These are phyloP conservation scores for Rhea pennata DNA, from an alignment of 2,113 vertebrate species.

Conservation along the genomic window DNA sequence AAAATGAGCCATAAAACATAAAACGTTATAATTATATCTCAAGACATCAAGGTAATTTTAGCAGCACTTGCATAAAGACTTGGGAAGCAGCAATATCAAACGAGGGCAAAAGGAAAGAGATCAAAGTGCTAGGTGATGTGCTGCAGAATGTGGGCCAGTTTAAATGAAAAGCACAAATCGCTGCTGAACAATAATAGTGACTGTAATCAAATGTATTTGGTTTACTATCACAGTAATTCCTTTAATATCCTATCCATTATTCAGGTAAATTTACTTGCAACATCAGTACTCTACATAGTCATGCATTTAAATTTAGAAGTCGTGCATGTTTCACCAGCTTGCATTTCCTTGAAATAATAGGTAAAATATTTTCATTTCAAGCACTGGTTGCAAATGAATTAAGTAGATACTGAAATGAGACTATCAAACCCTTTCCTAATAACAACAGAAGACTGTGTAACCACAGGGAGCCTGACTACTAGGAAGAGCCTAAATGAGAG, in stretches of 20 bases:
- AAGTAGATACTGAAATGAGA: slow-evolving; percentile 2
- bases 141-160: background rate
- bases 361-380: background rate
- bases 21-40: background rate
- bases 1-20: slow-evolving; percentile 2
- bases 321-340: background rate
- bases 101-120: background rate
- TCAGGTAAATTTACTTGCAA: background rate
- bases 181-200: background rate
- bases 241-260: background rate
- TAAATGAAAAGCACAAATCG: background rate
- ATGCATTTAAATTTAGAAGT: slow-evolving; percentile 9
- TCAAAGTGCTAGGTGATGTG: background rate
- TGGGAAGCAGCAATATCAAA: background rate
- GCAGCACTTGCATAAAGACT: background rate
- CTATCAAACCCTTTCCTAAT: background rate
- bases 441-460: background rate
- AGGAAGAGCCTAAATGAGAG: slow-evolving; percentile 6
- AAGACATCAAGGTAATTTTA: background rate
- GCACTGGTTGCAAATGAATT: background rate
- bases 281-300: background rate
- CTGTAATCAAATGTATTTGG: background rate
- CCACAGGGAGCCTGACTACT: background rate
- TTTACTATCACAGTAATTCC: slow-evolving; percentile 12
- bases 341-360: slow-evolving; percentile 9